A percentile compares a stretch with the other conserved stretches of the same genome.
phyloP scores from a whole-genome alignment of 2,797 vertebrate species.

The Fistularia commersonii region DNA sequence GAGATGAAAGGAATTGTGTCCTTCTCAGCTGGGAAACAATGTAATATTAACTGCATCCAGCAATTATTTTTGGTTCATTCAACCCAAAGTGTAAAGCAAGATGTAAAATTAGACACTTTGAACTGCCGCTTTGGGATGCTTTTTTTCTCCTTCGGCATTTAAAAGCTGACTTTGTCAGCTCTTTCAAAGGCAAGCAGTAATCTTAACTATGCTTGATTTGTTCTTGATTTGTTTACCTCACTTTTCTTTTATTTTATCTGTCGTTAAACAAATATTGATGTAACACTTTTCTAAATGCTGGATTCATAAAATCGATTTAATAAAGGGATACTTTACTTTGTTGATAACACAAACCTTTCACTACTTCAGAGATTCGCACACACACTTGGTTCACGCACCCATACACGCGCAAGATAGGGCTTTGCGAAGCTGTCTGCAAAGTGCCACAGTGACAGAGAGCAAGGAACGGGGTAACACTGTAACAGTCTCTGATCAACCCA shows the following conservation, averaged over 20 bases:
- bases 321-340: neutral
- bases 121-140: slow-evolving; percentile 32
- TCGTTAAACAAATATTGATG: slow-evolving; percentile 20
- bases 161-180: slow-evolving; percentile 35
- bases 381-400: slow-evolving; percentile 5
- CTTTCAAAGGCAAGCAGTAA: slow-evolving; percentile 2
- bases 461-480: slow-evolving; percentile 52
- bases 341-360: neutral
- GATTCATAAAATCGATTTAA: neutral
- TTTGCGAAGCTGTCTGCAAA: slow-evolving; percentile 48
- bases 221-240: slow-evolving; percentile 5
- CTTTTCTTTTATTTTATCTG: slow-evolving; percentile 10
- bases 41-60: slow-evolving; percentile 39
- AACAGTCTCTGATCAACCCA: slow-evolving; percentile 61
- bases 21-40: slow-evolving; percentile 53
- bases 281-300: neutral
- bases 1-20: slow-evolving; percentile 59
- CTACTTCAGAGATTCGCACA: slow-evolving; percentile 14
- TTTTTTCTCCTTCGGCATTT: slow-evolving; percentile 11
- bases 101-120: slow-evolving; percentile 52
- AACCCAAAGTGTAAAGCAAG: slow-evolving; percentile 43
- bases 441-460: slow-evolving; percentile 53
- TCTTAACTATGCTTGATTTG: no score
- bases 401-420: slow-evolving; percentile 25
- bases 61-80: slow-evolving; percentile 10